Conservation (phyloP, 2,888 invertebrate genomes). For the Lithophane ornitopus region DNA sequence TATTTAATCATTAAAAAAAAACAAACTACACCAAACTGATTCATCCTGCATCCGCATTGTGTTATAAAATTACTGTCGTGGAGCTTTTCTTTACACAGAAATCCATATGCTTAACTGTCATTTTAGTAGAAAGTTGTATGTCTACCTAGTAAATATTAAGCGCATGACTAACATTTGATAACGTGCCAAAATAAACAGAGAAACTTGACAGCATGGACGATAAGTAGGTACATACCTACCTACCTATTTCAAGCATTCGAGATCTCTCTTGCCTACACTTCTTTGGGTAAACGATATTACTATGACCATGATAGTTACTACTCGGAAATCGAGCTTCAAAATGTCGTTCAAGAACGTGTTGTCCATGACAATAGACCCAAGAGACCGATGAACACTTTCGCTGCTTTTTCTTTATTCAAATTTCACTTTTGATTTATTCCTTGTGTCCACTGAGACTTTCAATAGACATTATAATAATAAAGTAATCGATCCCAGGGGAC, state of each 20-base stretch:
- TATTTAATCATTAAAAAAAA: background rate
- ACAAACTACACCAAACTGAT: background rate
- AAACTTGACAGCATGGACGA: constrained; percentile 54
- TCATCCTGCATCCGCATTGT: constrained; percentile 16
- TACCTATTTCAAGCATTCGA: constrained; percentile 67
- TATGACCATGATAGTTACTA: constrained; percentile 65
- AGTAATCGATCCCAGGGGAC: constrained; percentile 71
- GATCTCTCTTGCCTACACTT: constrained; percentile 61
- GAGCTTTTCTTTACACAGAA: constrained; percentile 35
- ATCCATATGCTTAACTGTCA: constrained; percentile 29
- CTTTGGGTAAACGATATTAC: constrained; percentile 60
- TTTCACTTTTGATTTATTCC: constrained; percentile 87
- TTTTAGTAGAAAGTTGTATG: constrained; percentile 64
- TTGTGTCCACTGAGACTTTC: constrained; percentile 72
- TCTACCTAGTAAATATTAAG: constrained; percentile 52
- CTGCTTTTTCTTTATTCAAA: constrained; percentile 85
- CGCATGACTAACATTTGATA: constrained; percentile 62
- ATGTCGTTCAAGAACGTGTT: constrained; percentile 83
- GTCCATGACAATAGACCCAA: constrained; percentile 82
- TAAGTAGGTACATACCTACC: constrained; percentile 30
- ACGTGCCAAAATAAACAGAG: constrained; percentile 62
- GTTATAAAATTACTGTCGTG: constrained; percentile 4
- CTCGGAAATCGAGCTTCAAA: constrained; percentile 77
- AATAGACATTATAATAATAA: constrained; percentile 66
- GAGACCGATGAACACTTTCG: constrained; percentile 85